These are phyloP conservation scores for Pristionchus arcanus DNA, from an alignment of 2,888 invertebrate genomes.

Conservation along the genomic window DNA sequence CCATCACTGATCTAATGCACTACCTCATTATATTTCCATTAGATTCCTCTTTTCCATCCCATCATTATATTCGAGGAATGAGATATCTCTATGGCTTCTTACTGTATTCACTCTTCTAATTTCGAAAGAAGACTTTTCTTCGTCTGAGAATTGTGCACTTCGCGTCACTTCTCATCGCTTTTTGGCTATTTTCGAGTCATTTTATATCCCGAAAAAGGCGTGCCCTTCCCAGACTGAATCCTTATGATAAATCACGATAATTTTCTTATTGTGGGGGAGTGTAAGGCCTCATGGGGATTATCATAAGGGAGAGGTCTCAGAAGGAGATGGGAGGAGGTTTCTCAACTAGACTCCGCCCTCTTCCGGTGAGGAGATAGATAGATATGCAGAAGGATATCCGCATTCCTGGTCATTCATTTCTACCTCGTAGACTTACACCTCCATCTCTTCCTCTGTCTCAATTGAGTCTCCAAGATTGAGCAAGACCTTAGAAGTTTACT, in stretches of 20 bases:
- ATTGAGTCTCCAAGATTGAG: not conserved
- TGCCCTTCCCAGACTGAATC: slow-evolving; percentile 3
- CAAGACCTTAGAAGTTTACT: not conserved
- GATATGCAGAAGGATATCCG: not conserved
- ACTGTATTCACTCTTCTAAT: not conserved
- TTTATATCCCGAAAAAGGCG: not conserved
- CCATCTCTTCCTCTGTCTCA: not conserved
- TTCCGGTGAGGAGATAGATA: slow-evolving; percentile 7
- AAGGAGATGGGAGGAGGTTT: not conserved
- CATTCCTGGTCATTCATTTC: not conserved
- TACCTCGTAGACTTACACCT: not conserved
- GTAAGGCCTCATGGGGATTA: not conserved
- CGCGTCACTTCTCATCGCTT: not conserved
- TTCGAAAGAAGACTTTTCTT: not conserved
- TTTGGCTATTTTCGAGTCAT: not conserved
- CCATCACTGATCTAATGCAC: not conserved
- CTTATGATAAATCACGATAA: slow-evolving; percentile 25
- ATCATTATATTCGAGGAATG: not conserved
- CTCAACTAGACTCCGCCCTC: slow-evolving; percentile 33
- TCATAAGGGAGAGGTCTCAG: slow-evolving; percentile 11
- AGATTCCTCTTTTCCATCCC: not conserved
- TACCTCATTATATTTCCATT: not conserved
- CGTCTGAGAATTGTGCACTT: not conserved
- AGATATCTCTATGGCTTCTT: not conserved
- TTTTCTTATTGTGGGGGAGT: slow-evolving; percentile 28